Base-by-base conservation (phyloP, 2,113 vertebrate species). In the Boleophthalmus pectinirostris region DNA sequence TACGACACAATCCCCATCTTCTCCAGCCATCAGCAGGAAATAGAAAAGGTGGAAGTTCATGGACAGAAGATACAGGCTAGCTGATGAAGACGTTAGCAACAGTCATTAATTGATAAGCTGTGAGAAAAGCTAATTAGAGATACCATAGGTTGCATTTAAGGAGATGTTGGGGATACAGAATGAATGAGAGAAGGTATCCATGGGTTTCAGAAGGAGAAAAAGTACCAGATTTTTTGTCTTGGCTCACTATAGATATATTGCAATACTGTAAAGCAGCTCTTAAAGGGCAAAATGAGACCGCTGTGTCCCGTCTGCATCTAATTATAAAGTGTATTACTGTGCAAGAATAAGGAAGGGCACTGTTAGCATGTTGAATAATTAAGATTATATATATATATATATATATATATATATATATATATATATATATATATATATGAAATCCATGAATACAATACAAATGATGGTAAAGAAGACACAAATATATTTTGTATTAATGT, bases 81-180 rank as follows among this genome's bases (percentile, higher is more conserved):
- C 82, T 85, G 82, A 87, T 87, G 81, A 90, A 87, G 77, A 78
- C 83, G 70, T 88, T 89, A 87, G 82, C 85, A 60, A 21, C 65
- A 68, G 88, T 88, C 85, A 90, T 91, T 88, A 90, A 90, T 83
- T 87, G 87, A 88, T 89, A 88, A 81, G 67, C 73, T 73, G 61
- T 84, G 73, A 70, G 72, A 88, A 86, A 43, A 85, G 86, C 84
- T 84, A 88, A 87, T 88, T 85, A 89, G 82, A 84, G 86, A 89
- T 87, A 84, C 69, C 5, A 23, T 46, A 13, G 21, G n/a, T 24
- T 66, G 45, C 56, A 45, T 82, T 83, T 80, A 70, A 49, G 73
- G 64, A 74, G 83, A 83, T 72, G 72, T 70, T 20, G 72, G 78
- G 18, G 75, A 46, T 49, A 67, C 18, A 45, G 21, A 23, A 29